Conservation (phyloP, 2,888 invertebrate genomes). For the Pachymerium ferrugineum region DNA sequence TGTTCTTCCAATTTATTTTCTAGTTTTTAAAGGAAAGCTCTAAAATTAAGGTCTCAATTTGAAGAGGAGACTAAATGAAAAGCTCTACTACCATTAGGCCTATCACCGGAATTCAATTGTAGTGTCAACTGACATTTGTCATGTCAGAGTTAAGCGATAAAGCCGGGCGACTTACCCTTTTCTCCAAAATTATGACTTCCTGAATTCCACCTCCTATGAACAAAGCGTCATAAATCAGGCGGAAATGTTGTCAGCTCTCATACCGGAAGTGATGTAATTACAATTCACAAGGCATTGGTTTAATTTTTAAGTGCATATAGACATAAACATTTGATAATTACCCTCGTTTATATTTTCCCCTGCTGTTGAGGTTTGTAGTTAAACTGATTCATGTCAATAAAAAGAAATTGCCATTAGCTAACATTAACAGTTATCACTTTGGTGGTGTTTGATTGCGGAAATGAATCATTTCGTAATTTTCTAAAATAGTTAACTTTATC, state of each 20-base stretch:
- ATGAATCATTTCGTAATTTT: no score
- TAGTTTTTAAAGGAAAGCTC: background rate
- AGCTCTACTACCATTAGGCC: constrained; percentile 25
- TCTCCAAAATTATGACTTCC: constrained; percentile 24
- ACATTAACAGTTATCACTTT: no score
- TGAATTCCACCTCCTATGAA: constrained; percentile 20
- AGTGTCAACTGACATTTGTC: constrained; percentile 27
- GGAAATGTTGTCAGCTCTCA: constrained; percentile 25
- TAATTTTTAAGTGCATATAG: constrained; percentile 8
- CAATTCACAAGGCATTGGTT: constrained; percentile 23
- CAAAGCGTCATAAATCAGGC: constrained; percentile 24
- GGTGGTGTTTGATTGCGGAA: no score
- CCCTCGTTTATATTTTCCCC: no score
- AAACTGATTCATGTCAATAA: no score
- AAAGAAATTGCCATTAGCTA: no score
- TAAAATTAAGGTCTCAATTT: constrained; percentile 27
- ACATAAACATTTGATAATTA: constrained; percentile 16
- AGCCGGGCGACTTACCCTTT: constrained; percentile 24
- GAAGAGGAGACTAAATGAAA: constrained; percentile 22
- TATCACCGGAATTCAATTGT: constrained; percentile 27
- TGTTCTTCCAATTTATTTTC: background rate
- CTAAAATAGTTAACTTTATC: no score
- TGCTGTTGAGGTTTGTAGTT: no score
- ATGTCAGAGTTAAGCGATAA: constrained; percentile 27
- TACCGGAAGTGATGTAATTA: constrained; percentile 24